These are phyloP conservation scores for Aricia agestis DNA, from an alignment of 1,140 invertebrate genomes.

Conservation along the genomic window DNA sequence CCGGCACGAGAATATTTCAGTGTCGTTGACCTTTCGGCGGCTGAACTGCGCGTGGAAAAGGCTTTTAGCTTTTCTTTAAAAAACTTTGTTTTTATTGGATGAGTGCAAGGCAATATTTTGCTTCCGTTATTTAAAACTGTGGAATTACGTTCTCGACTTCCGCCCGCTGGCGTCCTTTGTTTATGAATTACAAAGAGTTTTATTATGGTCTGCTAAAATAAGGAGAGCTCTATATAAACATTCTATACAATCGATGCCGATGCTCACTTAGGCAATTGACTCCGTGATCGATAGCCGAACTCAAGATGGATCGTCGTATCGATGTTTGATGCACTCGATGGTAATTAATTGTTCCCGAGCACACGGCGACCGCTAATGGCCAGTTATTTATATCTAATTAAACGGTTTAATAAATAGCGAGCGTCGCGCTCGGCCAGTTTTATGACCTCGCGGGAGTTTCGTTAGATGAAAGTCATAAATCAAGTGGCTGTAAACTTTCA, in stretches of 20 bases:
- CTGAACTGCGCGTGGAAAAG: slow-evolving; percentile 34
- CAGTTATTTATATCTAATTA: background rate
- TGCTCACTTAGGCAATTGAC: background rate
- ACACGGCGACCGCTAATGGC: background rate
- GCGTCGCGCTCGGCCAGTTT: background rate
- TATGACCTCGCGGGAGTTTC: slow-evolving; percentile 5
- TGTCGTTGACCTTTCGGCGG: slow-evolving; percentile 39
- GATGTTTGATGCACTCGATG: background rate
- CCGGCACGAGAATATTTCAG: slow-evolving; percentile 38
- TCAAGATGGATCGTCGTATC: background rate
- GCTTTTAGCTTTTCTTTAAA: slow-evolving; percentile 35
- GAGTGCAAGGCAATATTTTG: slow-evolving; percentile 15
- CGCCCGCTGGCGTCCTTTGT: slow-evolving; percentile 6
- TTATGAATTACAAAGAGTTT: slow-evolving; percentile 1
- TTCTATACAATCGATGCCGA: background rate
- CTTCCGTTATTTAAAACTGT: slow-evolving; percentile 10
- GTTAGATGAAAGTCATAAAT: slow-evolving; percentile 1
- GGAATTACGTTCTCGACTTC: slow-evolving; percentile 12
- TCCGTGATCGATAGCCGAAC: background rate
- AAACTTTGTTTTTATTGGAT: slow-evolving; percentile 25
- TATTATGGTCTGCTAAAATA: background rate
- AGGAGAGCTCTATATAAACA: background rate
- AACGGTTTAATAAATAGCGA: slow-evolving; percentile 9
- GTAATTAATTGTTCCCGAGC: background rate
- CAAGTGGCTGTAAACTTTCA: background rate